A percentile compares a stretch with the other conserved stretches of the same genome.
phyloP scores from a whole-genome alignment of 2,888 invertebrate species.

The Cosmorhoe ocellata region DNA sequence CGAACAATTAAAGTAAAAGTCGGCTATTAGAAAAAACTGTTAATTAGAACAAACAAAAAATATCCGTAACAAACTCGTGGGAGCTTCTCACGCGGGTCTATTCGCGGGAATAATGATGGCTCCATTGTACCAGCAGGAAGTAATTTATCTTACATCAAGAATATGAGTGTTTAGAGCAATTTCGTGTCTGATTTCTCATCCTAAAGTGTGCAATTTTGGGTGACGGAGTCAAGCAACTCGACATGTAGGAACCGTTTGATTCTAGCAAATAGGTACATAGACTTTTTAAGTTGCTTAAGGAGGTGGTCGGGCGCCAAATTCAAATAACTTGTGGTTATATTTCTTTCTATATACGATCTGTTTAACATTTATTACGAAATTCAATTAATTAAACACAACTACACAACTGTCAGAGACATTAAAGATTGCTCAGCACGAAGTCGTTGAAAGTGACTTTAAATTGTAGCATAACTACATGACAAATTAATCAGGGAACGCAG shows the following conservation, averaged over 20 bases:
- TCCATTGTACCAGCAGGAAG: slow-evolving; percentile 80
- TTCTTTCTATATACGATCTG: too few relatives aligned
- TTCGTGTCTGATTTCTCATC: slow-evolving; percentile 78
- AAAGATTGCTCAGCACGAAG: too few relatives aligned
- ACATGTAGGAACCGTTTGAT: slow-evolving; percentile 40
- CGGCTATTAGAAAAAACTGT: slow-evolving; percentile 76
- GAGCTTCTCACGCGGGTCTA: slow-evolving; percentile 75
- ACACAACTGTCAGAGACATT: too few relatives aligned
- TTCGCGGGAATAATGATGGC: slow-evolving; percentile 78
- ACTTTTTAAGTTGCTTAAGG: too few relatives aligned
- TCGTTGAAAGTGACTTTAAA: too few relatives aligned
- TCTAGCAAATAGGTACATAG: too few relatives aligned
- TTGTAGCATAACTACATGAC: too few relatives aligned
- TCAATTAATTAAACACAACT: too few relatives aligned
- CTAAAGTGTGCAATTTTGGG: slow-evolving; percentile 76
- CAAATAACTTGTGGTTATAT: too few relatives aligned
- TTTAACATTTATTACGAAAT: too few relatives aligned
- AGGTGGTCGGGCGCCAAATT: too few relatives aligned
- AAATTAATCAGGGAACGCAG: too few relatives aligned
- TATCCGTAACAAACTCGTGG: slow-evolving; percentile 80
- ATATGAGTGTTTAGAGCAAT: slow-evolving; percentile 81
- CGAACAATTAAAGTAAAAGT: slow-evolving; percentile 79
- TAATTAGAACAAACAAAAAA: slow-evolving; percentile 81
- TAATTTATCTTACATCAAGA: slow-evolving; percentile 82
- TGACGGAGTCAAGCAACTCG: slow-evolving; percentile 53